Percentiles rank a stretch among this genome's conserved stretches.
Conservation (phyloP, 2,888 invertebrate genomes). For the Acronicta leporina region DNA sequence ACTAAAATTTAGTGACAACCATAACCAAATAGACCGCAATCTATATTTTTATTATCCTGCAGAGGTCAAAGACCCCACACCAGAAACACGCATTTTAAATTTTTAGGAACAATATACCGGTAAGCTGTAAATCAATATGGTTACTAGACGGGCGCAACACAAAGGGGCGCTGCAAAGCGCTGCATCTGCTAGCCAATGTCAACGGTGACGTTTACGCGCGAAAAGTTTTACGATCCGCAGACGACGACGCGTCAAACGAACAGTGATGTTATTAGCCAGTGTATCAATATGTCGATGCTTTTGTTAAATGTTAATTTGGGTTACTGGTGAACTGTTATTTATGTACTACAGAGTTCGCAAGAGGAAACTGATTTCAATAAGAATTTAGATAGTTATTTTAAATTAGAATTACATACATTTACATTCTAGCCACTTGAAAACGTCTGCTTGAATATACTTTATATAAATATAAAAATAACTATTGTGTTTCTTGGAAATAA, state of each 20-base stretch:
- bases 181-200: constrained; percentile 85
- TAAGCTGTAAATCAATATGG: constrained; percentile 77
- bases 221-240: constrained; percentile 87
- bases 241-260: constrained; percentile 79
- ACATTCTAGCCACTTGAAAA: too few species aligned
- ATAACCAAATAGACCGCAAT: constrained; percentile 14
- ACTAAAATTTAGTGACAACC: neutral
- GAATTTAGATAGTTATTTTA: too few species aligned
- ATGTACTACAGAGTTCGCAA: too few species aligned
- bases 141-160: constrained; percentile 78
- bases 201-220: constrained; percentile 88
- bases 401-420: too few species aligned
- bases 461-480: too few species aligned
- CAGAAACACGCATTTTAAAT: constrained; percentile 54
- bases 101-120: constrained; percentile 62
- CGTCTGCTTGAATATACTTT: too few species aligned
- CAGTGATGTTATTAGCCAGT: constrained; percentile 70
- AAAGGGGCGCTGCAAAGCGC: constrained; percentile 80
- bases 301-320: constrained; percentile 40
- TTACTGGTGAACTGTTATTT: neutral
- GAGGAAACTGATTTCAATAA: too few species aligned
- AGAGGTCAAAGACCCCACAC: constrained; percentile 29
- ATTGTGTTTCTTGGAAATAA: too few species aligned
- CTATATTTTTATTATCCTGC: constrained; percentile 17
- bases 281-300: constrained; percentile 48